A percentile compares a stretch with the other conserved stretches of the same genome.
phyloP scores from a whole-genome alignment of 30 jellyfish, hydroid and myxozoan genomes.

The Aurelia coerulea region DNA sequence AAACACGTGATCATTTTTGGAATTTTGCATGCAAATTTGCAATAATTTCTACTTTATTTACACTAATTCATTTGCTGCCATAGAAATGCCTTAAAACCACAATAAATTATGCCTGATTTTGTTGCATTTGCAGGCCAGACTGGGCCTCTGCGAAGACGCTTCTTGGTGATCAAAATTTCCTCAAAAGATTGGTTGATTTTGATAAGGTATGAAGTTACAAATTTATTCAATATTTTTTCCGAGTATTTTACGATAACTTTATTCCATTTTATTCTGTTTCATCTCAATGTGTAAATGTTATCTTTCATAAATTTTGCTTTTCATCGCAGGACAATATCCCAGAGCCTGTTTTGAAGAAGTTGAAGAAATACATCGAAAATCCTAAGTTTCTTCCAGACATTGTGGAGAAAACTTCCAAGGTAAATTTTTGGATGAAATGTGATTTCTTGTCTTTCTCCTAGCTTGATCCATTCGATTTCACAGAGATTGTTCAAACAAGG shows the following conservation, averaged over 20 bases:
- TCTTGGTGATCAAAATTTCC: slow-evolving; percentile 80
- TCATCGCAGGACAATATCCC: slow-evolving; percentile 82
- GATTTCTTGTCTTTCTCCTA: too few relatives aligned
- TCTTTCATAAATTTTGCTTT: background rate
- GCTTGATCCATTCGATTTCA: too few relatives aligned
- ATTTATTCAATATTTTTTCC: background rate
- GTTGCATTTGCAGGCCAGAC: slow-evolving; percentile 67
- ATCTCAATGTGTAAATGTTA: background rate
- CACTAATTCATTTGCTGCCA: too few relatives aligned
- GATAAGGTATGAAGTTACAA: slow-evolving; percentile 55
- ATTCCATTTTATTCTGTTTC: background rate
- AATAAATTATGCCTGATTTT: background rate
- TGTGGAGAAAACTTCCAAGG: slow-evolving; percentile 92
- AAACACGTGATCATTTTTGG: too few relatives aligned
- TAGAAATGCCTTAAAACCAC: background rate
- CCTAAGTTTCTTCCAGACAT: slow-evolving; percentile 86
- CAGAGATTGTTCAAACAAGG: too few relatives aligned
- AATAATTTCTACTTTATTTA: too few relatives aligned
- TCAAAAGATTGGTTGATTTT: slow-evolving; percentile 81
- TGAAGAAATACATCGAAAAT: slow-evolving; percentile 88
- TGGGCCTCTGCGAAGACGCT: slow-evolving; percentile 88
- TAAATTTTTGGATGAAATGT: background rate
- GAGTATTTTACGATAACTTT: background rate
- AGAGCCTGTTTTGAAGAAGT: slow-evolving; percentile 74
- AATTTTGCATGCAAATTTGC: too few relatives aligned